Conservation (phyloP, 2,113 vertebrate genomes). For the Chlamydotis undulata region DNA sequence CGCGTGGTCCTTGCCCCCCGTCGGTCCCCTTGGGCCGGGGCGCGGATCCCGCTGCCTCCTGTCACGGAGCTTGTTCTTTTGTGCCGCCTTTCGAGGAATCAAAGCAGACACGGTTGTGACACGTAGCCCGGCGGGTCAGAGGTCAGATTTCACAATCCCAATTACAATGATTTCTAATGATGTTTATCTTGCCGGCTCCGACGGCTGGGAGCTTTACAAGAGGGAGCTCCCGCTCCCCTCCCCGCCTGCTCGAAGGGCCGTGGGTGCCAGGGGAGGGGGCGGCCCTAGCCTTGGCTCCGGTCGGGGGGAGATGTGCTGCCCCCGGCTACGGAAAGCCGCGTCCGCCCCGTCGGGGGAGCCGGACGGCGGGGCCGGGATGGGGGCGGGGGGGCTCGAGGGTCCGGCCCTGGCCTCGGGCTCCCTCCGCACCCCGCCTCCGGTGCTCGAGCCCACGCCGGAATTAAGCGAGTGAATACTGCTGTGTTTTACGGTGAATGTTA, state of each 20-base stretch:
- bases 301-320: neutral
- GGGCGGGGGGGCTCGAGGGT: neutral
- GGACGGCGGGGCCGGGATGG: rapidly evolving
- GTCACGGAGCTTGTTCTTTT: constrained; percentile 72
- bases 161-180: constrained; percentile 70
- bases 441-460: neutral
- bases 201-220: constrained; percentile 43
- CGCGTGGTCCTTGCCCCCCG: constrained; percentile 9
- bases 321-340: neutral
- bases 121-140: constrained; percentile 70
- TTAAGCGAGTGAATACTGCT: neutral
- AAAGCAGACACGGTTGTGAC: constrained; percentile 72
- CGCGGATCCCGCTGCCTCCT: constrained; percentile 49
- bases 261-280: neutral
- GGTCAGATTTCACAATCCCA: constrained; percentile 73
- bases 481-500: neutral
- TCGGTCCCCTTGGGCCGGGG: constrained; percentile 19
- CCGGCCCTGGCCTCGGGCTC: neutral
- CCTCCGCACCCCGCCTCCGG: neutral
- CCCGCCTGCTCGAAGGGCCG: neutral
- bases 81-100: constrained; percentile 73
- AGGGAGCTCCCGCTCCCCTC: neutral
- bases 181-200: constrained; percentile 61
- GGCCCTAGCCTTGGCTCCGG: neutral
- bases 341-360: neutral